Percentiles rank a stretch among this genome's conserved stretches.
Conservation (phyloP, 2,113 vertebrate species). For the Gopherus evgoodei region DNA sequence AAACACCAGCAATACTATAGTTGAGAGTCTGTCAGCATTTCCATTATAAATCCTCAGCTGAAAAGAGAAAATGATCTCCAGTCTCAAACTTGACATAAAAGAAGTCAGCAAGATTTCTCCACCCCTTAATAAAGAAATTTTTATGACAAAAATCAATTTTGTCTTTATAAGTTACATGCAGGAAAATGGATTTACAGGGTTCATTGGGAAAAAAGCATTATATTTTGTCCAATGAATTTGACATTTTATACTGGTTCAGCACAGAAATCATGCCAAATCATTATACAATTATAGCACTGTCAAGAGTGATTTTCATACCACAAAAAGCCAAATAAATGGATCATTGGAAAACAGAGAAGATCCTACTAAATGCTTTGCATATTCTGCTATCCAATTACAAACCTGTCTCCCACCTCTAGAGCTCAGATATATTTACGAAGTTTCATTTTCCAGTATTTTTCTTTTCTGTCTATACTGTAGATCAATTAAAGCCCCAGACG, state of each 20-base stretch:
- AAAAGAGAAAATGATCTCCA: constrained; percentile 16
- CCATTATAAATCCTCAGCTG: not conserved
- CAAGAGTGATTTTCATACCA: not conserved
- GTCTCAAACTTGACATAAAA: not conserved
- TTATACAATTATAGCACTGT: not conserved
- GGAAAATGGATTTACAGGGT: not conserved
- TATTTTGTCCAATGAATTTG: not conserved
- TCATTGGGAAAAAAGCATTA: accelerated
- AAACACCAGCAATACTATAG: constrained; percentile 1
- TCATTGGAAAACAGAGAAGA: not conserved
- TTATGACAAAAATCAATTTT: not conserved
- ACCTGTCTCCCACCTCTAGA: not conserved
- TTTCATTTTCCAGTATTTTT: constrained; percentile 2
- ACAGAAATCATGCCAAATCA: not conserved
- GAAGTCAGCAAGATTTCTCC: not conserved
- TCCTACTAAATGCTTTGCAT: not conserved
- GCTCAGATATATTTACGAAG: not conserved
- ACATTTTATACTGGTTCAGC: not conserved
- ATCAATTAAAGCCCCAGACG: not conserved
- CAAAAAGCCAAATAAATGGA: not conserved
- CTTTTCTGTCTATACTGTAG: not conserved
- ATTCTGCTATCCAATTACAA: constrained; percentile 16
- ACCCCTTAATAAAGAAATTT: not conserved
- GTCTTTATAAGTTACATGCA: not conserved
- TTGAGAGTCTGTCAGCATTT: constrained; percentile 15